These are phyloP conservation scores for Eupelmus urozonus DNA, from an alignment of 2,888 invertebrate species.

Conservation along the genomic window DNA sequence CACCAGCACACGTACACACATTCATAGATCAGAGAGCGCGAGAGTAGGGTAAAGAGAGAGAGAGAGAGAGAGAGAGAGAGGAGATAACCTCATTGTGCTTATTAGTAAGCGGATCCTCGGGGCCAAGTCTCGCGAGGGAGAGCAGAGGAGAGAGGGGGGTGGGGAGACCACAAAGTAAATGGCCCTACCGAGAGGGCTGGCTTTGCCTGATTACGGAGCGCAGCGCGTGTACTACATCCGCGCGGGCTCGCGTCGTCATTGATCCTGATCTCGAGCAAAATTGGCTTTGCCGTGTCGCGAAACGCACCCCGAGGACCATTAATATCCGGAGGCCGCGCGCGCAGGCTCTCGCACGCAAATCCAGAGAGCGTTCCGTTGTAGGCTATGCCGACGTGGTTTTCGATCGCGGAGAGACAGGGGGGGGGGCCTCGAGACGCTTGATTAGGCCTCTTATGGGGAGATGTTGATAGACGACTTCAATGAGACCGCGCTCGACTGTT, in stretches of 20 bases:
- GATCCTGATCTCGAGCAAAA: constrained; percentile 68
- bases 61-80: neutral
- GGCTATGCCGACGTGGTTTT: neutral
- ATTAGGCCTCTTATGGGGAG: constrained; percentile 23
- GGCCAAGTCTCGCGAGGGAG: constrained; percentile 9
- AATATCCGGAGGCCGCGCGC: constrained; percentile 62
- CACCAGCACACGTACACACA: neutral
- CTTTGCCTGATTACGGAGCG: constrained; percentile 70
- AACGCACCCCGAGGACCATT: constrained; percentile 69
- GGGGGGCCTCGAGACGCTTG: constrained; percentile 5
- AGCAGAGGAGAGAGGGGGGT: too few relatives aligned
- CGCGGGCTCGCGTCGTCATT: constrained; percentile 62
- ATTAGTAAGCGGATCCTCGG: constrained; percentile 28
- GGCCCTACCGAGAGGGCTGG: constrained; percentile 64
- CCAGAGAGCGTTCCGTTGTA: neutral
- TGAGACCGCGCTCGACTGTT: neutral
- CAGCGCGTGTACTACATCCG: neutral
- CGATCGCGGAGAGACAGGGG: neutral
- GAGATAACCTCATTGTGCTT: constrained; percentile 8
- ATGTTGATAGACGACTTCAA: constrained; percentile 20
- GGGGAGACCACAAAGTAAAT: constrained; percentile 69
- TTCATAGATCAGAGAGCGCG: too few relatives aligned
- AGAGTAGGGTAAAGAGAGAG: neutral
- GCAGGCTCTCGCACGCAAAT: neutral
- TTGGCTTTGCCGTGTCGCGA: constrained; percentile 70